These are phyloP conservation scores for Pelecanoides urinatrix DNA, from an alignment of 2,113 vertebrate genomes.

Conservation along the genomic window DNA sequence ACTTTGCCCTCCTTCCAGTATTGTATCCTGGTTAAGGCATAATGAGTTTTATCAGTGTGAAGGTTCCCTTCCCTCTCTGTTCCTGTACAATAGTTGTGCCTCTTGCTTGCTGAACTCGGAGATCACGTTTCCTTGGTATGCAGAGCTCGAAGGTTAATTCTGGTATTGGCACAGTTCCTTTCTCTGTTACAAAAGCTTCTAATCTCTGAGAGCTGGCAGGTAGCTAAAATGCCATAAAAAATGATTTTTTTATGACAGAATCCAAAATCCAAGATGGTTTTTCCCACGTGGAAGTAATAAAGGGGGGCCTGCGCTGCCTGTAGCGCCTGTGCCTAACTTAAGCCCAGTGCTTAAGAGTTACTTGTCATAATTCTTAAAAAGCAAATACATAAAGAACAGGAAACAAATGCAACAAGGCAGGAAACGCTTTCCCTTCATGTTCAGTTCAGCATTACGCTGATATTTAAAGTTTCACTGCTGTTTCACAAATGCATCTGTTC, in stretches of 20 bases:
- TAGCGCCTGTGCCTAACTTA: neutral
- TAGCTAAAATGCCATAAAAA: neutral
- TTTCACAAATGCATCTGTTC: neutral
- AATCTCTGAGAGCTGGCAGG: neutral
- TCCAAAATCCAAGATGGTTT: neutral
- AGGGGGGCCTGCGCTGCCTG: neutral
- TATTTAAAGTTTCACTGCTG: neutral
- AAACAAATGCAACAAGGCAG: neutral
- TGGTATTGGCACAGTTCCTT: neutral
- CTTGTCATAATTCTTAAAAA: neutral
- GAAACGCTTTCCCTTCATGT: neutral
- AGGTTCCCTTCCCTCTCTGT: neutral
- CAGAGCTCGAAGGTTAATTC: neutral
- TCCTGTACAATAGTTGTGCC: neutral
- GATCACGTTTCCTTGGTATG: neutral
- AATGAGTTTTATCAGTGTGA: neutral
- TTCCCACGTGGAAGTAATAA: neutral
- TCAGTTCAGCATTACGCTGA: neutral
- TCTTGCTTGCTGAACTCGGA: neutral
- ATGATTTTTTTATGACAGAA: neutral
- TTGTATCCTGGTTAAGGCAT: neutral
- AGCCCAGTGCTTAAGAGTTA: neutral
- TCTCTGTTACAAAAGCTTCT: neutral
- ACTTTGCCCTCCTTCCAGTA: neutral
- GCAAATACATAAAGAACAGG: neutral